phyloP scores from a whole-genome alignment of 1,140 invertebrate genomes.

The Penaeus chinensis region DNA sequence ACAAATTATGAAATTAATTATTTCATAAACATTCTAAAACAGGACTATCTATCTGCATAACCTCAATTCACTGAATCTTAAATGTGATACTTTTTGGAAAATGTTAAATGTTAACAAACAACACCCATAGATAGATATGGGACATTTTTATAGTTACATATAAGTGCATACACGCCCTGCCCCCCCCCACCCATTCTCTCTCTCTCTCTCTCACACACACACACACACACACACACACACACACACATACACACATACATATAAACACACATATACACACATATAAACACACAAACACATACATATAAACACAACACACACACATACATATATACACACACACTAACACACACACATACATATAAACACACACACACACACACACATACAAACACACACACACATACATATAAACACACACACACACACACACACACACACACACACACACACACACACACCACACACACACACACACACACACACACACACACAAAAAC shows the following conservation, averaged over 20 bases:
- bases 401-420: background rate
- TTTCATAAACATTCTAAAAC: too few species aligned
- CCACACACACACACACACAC: background rate
- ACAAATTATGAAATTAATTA: too few species aligned
- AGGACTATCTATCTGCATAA: too few species aligned
- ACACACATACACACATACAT: background rate
- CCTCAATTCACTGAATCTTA: too few species aligned
- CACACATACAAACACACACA: background rate
- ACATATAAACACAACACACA: background rate
- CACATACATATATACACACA: background rate
- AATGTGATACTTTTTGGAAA: too few species aligned
- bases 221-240: background rate
- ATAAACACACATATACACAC: background rate
- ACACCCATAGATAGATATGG: too few species aligned
- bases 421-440: background rate
- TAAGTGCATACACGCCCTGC: too few species aligned
- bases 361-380: background rate
- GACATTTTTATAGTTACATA: too few species aligned
- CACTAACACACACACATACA: background rate
- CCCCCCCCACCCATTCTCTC: too few species aligned
- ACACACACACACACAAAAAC: background rate
- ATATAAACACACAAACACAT: background rate
- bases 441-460: background rate
- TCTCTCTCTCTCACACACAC: background rate
- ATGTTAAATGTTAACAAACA: too few species aligned